Evolutionary conservation across 2,888 invertebrate species (phyloP), one percentile per base, ranked within the genome.

Genomic region (Nymphalis c-album): DNA sequence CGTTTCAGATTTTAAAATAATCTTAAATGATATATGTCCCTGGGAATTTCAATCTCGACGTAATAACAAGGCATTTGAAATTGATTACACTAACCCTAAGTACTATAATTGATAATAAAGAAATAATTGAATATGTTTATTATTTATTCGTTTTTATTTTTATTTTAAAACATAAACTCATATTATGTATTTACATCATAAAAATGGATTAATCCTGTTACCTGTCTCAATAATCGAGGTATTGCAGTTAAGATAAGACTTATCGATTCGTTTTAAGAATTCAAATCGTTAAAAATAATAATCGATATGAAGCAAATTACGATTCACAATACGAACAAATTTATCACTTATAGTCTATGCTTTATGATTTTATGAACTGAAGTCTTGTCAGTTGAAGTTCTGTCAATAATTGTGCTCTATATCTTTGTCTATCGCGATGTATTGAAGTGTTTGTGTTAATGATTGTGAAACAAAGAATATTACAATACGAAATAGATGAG

Each of bases 381-480:
- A 63, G 55, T n/a, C 40, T 67, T 76, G 75, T 75, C 75, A 75
- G 67, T 40, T 40, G 40, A 40, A 40, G 40, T 74, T 69, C 68
- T 73, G 67, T 74, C 73, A 77, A 70, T 72, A 68, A 73, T 70
- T 70, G 58, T 57, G 60, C 48, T 86, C 84, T 87, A 75, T 86
- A 80, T 89, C 83, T 87, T 72, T 87, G 78, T 70, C 57, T 60
- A 55, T 72, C 78, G 83, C 84, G 84, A 83, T 78, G 83, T 85
- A 85, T 80, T 79, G 80, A 80, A 76, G 87, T 90, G 88, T 90
- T 89, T 88, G 87, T 91, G 88, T 88, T 87, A 90, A 92, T 92
- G 91, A 85, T 87, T 88, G 87, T 86, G 87, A 86, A 90, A 91
- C 91, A 91, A 91, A 91, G 91, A 89, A 85, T 85, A 84, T 84